A percentile compares a stretch with the other conserved stretches of the same genome.
phyloP scores from a whole-genome alignment of 2,888 invertebrate species.

The Agapetus fuscipes region DNA sequence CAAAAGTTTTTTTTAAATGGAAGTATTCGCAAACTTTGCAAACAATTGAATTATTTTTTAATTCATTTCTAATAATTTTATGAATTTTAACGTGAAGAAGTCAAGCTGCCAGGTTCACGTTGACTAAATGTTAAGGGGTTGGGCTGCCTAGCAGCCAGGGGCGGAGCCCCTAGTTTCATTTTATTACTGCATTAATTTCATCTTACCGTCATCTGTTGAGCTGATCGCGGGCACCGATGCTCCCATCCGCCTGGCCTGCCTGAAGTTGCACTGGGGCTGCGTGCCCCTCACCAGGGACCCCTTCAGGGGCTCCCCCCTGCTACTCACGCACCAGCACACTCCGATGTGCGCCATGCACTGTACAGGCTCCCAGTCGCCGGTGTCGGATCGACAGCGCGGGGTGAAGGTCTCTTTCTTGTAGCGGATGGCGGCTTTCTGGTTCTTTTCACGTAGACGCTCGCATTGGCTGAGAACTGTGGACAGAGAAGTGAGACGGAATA shows the following conservation, averaged over 20 bases:
- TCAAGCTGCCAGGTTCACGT: too few relatives aligned
- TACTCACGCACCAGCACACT: conserved; percentile 82
- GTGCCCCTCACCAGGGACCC: conserved; percentile 68
- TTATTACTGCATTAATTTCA: too few relatives aligned
- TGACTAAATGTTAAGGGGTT: too few relatives aligned
- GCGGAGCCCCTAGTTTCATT: too few relatives aligned
- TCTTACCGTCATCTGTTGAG: conserved; percentile 24
- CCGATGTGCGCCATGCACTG: conserved; percentile 64
- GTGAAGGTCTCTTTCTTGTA: conserved; percentile 67
- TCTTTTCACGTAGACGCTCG: conserved; percentile 70
- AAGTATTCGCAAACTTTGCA: too few relatives aligned
- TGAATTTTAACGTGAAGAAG: too few relatives aligned
- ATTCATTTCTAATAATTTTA: too few relatives aligned
- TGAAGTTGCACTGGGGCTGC: conserved; percentile 69
- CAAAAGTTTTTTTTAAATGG: too few relatives aligned
- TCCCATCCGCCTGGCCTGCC: conserved; percentile 59
- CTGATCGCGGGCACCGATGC: conserved; percentile 25
- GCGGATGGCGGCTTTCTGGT: conserved; percentile 59
- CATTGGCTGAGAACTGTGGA: conserved; percentile 71
- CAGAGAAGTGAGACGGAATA: too few relatives aligned
- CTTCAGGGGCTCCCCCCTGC: conserved; percentile 70
- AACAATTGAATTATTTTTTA: too few relatives aligned
- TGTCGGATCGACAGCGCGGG: conserved; percentile 62
- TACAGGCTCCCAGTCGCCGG: conserved; percentile 71
- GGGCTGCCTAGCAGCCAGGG: too few relatives aligned